phyloP scores from a whole-genome alignment of 2,888 invertebrate genomes.

The Polylopha cassiicola region DNA sequence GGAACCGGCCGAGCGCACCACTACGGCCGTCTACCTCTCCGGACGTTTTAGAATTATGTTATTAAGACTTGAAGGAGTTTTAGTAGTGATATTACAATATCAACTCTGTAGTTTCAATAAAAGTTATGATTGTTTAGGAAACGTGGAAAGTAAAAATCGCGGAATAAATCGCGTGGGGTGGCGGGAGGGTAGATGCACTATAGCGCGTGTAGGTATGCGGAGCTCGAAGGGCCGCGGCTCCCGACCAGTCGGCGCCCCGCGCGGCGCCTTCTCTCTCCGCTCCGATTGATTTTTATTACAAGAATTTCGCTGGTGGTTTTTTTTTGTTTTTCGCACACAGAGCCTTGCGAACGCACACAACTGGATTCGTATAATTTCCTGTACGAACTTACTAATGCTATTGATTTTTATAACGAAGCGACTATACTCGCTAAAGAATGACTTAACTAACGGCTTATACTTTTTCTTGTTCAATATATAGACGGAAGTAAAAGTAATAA shows the following conservation, averaged over 20 bases:
- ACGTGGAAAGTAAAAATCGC: conserved; percentile 26
- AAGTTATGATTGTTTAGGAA: conserved; percentile 29
- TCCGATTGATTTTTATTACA: conserved; percentile 79
- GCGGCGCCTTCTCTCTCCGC: conserved; percentile 73
- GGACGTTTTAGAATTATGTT: conserved; percentile 20
- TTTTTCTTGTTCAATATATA: too few relatives aligned
- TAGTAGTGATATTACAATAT: conserved; percentile 4
- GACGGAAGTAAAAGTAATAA: too few relatives aligned
- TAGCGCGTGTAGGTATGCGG: conserved; percentile 54
- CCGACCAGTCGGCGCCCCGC: conserved; percentile 70
- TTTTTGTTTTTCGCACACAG: conserved; percentile 70
- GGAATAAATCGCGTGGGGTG: conserved; percentile 17
- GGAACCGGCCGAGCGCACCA: conserved; percentile 53
- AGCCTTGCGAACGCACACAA: conserved; percentile 64
- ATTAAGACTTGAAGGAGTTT: conserved; percentile 7
- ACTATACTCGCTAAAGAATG: too few relatives aligned
- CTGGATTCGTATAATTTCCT: conserved; percentile 73
- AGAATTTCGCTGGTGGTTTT: conserved; percentile 74
- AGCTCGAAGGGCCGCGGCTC: conserved; percentile 41
- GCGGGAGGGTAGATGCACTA: conserved; percentile 57
- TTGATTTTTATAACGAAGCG: conserved; percentile 75
- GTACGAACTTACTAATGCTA: conserved; percentile 75
- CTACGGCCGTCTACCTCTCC: conserved; percentile 28
- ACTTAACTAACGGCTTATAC: too few relatives aligned
- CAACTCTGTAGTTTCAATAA: conserved; percentile 24